Base-by-base conservation (phyloP, 2,113 vertebrate genomes). In the Syngnathus typhle region DNA sequence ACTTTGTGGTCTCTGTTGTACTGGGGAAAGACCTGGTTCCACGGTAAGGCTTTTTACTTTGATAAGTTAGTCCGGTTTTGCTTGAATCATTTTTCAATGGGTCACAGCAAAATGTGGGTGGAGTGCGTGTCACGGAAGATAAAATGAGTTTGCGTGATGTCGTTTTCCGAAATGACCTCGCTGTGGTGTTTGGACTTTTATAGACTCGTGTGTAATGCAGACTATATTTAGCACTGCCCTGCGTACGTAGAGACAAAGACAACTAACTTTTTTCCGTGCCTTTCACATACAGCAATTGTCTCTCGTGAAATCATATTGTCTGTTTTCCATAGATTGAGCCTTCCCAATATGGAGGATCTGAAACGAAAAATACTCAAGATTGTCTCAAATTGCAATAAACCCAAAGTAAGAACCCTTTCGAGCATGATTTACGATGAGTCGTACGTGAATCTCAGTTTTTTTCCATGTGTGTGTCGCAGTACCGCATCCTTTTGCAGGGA, bases 1-100 rank as follows among this genome's bases (percentile, higher is more conserved):
- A 82, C 78, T 99, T 99, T 86, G 93, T 95, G 6, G 67, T 98
- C 52, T 98, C 97, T 0, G 87, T 99, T 18, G 91, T 98, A 58
- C 81, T 99, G 61, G 97, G 96, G 67, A 98, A 95, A 82, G 97
- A 99, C 60, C 91, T 99, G 15, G 93, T 99, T 59, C 93, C 97
- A 72, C 94, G 97, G 97, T 98, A 70, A 91, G 87, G 9, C 5
- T 54, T 36, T 36, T 15, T 32, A 32, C 27, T 32, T 49, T 21
- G n/a, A 41, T 19, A 1, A 55, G 10, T n/a, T n/a, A n/a, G n/a
- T n/a, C n/a, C n/a, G n/a, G n/a, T n/a, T n/a, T n/a, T n/a, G 52
- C 16, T 7, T 23, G 10, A 15, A 62, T 23, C 0, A 7, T 23
- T 21, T 43, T 43, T 62, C 37, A 43, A 23, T 43, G 39, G 9